Evolutionary conservation across 2,888 invertebrate genomes (phyloP), one percentile per base, ranked within the genome.

Genomic region (Tromatobia lineatoria): DNA sequence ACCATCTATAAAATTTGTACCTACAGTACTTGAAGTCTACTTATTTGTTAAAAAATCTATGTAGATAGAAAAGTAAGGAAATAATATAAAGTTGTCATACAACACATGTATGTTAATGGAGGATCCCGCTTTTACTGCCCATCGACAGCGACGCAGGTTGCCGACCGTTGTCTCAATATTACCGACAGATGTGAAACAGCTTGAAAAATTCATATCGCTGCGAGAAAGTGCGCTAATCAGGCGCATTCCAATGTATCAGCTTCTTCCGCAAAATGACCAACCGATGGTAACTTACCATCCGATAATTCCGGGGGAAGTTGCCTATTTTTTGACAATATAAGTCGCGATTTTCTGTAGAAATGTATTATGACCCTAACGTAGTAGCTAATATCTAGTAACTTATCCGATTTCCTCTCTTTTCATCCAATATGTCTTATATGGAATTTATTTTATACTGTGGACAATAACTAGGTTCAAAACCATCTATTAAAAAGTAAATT

Each of bases 241-340:
- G n/a, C n/a, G n/a, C n/a, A n/a, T n/a, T n/a, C n/a, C n/a, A n/a
- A n/a, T 76, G 18, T 59, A 15, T 11, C 57, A 69, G 64, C 52
- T 67, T 59, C 71, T 34, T 45, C 20, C 57, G 15, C n/a, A 1
- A 54, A 34, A 47, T 50, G 50, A 70, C 66, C 81, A 75, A 71
- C 75, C 38, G 79, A 61, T 61, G 71, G 82, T 79, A 38, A 15
- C 66, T 82, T 61, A 82, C 64, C 54, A 45, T 61, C 80, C 45
- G 66, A 23, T 20, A 47, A 47, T 73, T 69, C 76, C 71, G 79
- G 70, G 71, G 15, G 15, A 47, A 47, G 29, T 47, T 13, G n/a
- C 47, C n/a, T 52, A 15, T 29, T 52, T 52, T 52, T 52, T 10
- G 10, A 29, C 29, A 50, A n/a, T 2, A 54, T 20, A 54, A 54